A percentile compares a stretch with the other conserved stretches of the same genome.
Evolutionary conservation across 1,140 invertebrate species (phyloP).

Genomic region (Lasaia peninsularis): DNA sequence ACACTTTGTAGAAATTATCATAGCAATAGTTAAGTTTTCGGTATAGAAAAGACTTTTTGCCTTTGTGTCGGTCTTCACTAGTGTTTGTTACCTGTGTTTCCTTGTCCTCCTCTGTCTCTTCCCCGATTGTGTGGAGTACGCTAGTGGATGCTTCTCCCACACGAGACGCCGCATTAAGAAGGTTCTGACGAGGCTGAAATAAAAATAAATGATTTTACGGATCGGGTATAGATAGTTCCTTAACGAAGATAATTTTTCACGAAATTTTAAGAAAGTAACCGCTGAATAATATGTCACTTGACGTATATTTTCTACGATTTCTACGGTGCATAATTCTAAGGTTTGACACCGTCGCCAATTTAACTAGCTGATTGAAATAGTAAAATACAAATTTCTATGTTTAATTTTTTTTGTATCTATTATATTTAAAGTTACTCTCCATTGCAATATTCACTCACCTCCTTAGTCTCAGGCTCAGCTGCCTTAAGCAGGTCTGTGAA

Average conservation of each 20-base stretch:
- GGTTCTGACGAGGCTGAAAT: slow-evolving; percentile 90
- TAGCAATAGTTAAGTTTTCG: slow-evolving; percentile 71
- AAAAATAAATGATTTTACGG: neutral
- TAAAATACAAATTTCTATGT: too few species aligned
- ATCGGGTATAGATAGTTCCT: too few species aligned
- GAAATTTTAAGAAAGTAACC: too few species aligned
- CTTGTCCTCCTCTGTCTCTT: slow-evolving; percentile 88
- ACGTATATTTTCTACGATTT: too few species aligned
- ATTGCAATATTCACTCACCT: slow-evolving; percentile 75
- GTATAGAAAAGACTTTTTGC: slow-evolving; percentile 64
- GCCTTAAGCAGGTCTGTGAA: slow-evolving; percentile 97
- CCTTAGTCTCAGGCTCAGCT: slow-evolving; percentile 94
- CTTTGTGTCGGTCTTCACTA: slow-evolving; percentile 25
- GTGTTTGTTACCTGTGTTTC: slow-evolving; percentile 81
- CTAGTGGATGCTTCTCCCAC: slow-evolving; percentile 97
- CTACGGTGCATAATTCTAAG: too few species aligned
- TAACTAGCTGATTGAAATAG: too few species aligned
- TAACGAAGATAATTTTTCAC: too few species aligned
- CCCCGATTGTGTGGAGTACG: slow-evolving; percentile 96
- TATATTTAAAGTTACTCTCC: too few species aligned
- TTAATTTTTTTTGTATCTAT: too few species aligned
- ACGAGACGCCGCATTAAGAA: slow-evolving; percentile 94
- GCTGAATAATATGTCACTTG: too few species aligned
- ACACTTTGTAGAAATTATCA: slow-evolving; percentile 69
- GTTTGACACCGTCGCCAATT: too few species aligned